Evolutionary conservation across 2,113 vertebrate genomes (phyloP).

Genomic region (Megaleporinus macrocephalus): DNA sequence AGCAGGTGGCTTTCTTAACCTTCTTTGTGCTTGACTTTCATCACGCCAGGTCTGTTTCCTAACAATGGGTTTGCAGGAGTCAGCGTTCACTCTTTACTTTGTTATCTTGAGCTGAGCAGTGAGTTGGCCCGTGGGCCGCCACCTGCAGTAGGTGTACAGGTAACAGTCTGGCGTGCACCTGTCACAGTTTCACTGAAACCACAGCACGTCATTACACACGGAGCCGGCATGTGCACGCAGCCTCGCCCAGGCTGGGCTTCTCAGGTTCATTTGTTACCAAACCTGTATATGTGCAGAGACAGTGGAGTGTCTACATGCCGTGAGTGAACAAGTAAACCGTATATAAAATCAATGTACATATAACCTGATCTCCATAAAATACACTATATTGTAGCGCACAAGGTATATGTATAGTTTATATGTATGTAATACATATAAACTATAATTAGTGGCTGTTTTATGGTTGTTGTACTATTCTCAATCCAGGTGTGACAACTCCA

Average conservation of each 20-base stretch:
- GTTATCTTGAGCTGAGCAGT: slow-evolving; percentile 15
- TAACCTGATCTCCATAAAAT: neutral
- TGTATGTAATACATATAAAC: too few species aligned
- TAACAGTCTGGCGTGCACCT: neutral
- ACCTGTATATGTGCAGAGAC: neutral
- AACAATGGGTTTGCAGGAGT: neutral
- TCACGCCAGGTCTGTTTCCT: neutral
- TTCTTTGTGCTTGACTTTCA: neutral
- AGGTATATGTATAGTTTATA: too few species aligned
- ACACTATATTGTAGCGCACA: neutral
- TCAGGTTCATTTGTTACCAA: slow-evolving; percentile 34
- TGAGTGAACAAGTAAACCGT: neutral
- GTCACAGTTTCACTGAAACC: slow-evolving; percentile 69
- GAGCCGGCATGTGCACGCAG: slow-evolving; percentile 20
- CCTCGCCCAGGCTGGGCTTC: slow-evolving; percentile 48
- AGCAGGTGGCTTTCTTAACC: neutral
- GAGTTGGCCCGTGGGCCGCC: neutral
- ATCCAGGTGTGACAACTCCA: too few species aligned
- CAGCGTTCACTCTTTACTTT: neutral
- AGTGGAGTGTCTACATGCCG: neutral
- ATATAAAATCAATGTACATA: neutral
- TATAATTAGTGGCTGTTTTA: too few species aligned
- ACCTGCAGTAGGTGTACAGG: neutral
- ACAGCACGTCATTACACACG: slow-evolving; percentile 42
- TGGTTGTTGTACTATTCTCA: too few species aligned